Evolutionary conservation across 64 coral and sea anemone species (phyloP).

Genomic region (Porites australiensis): DNA sequence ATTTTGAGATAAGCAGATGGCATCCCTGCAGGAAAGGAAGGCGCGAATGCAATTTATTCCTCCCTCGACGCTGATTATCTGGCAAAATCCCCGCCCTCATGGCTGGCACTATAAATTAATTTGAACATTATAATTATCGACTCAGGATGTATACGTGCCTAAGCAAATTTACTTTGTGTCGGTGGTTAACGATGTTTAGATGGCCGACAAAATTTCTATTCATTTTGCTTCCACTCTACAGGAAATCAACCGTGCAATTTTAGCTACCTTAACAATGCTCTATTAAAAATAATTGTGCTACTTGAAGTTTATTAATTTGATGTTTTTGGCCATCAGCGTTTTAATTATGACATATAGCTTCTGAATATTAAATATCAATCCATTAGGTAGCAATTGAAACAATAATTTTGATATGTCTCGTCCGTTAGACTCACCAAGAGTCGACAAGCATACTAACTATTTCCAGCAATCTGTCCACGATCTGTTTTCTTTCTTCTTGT

Average conservation of each 20-base stretch:
- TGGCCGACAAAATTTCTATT: no score
- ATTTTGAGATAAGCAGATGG: constrained; percentile 3
- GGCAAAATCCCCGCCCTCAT: not conserved
- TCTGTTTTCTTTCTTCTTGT: no score
- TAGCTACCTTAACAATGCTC: not conserved
- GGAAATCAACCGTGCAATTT: no score
- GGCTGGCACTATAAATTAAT: not conserved
- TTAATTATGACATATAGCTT: not conserved
- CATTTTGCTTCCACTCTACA: no score
- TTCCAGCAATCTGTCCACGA: no score
- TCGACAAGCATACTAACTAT: no score
- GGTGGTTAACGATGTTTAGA: no score
- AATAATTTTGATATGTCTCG: not conserved
- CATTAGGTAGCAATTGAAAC: not conserved
- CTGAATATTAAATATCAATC: not conserved
- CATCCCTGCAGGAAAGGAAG: not conserved
- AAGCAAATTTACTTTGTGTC: no score
- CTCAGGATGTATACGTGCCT: not conserved
- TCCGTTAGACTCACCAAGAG: not conserved
- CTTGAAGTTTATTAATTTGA: not conserved
- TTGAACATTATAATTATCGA: not conserved
- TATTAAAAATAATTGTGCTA: no score
- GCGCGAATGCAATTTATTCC: not conserved
- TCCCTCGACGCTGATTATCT: not conserved
- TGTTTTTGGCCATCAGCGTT: not conserved